Conservation (phyloP, 2,113 vertebrate genomes). For the Willisornis vidua region DNA sequence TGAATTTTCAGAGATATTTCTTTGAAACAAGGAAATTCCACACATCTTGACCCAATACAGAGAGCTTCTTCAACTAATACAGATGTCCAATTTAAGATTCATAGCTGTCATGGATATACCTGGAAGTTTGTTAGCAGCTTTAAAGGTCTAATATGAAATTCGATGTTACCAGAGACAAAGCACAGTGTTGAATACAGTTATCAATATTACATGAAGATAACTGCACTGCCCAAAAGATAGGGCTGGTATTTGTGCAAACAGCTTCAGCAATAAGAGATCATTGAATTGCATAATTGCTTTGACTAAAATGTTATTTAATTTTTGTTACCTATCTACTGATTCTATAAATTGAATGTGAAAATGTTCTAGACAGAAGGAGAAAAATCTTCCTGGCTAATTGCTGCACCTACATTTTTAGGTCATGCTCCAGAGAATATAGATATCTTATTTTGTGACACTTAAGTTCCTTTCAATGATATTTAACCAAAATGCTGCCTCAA, state of each 20-base stretch:
- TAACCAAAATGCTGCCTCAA: conserved; percentile 39
- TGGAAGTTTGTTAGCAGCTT: background rate
- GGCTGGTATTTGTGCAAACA: background rate
- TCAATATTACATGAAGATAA: background rate
- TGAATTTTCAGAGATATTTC: background rate
- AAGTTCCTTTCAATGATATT: conserved; percentile 41
- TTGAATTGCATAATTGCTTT: background rate
- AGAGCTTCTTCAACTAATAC: background rate
- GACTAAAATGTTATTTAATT: background rate
- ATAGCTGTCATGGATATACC: background rate
- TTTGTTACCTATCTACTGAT: background rate
- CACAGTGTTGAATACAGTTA: background rate
- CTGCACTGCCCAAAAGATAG: rapidly evolving
- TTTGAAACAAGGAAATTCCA: background rate
- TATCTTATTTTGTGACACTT: conserved; percentile 2
- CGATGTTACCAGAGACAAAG: background rate
- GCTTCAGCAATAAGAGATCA: background rate
- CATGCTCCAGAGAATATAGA: conserved; percentile 21
- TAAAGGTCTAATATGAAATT: background rate
- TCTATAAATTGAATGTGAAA: background rate
- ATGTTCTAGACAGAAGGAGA: background rate
- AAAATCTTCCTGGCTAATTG: conserved; percentile 34
- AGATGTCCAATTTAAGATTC: background rate
- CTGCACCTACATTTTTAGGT: conserved; percentile 3
- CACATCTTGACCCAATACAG: background rate